Evolutionary conservation across 2,888 invertebrate genomes (phyloP).

Genomic region (Drosophila prostipennis): DNA sequence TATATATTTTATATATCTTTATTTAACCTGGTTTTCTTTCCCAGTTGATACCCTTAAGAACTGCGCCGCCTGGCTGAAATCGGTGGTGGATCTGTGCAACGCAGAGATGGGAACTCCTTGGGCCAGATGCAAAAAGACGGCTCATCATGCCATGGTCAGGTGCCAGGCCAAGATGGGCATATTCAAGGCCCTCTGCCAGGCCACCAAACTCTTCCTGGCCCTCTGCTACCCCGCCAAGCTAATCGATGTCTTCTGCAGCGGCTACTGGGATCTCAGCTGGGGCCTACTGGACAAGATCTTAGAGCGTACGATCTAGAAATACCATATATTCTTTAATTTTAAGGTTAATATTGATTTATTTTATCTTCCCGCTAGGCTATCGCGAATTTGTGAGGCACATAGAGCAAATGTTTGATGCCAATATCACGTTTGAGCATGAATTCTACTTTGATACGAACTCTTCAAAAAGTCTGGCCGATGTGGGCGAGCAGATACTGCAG

Average conservation of each 20-base stretch:
- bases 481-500: constrained; percentile 85
- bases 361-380: constrained; percentile 84
- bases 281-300: constrained; percentile 87
- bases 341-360: no score
- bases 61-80: constrained; percentile 89
- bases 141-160: constrained; percentile 87
- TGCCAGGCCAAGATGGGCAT: constrained; percentile 87
- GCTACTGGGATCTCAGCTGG: constrained; percentile 88
- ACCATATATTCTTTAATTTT: neutral
- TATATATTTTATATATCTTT: no score
- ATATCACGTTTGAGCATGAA: constrained; percentile 87
- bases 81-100: constrained; percentile 89
- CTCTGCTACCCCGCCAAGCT: constrained; percentile 88
- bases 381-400: constrained; percentile 86
- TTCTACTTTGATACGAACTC: constrained; percentile 86
- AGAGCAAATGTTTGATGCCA: constrained; percentile 87
- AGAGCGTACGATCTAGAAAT: constrained; percentile 85
- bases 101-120: constrained; percentile 90
- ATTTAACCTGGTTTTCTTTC: constrained; percentile 41
- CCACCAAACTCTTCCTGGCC: constrained; percentile 86
- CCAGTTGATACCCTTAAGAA: constrained; percentile 89
- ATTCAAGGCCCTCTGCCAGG: constrained; percentile 85
- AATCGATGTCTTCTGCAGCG: constrained; percentile 87
- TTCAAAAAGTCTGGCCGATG: constrained; percentile 85
- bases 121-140: constrained; percentile 87